Evolutionary conservation across 2,113 vertebrate genomes (phyloP).

Genomic region (Corythaixoides concolor): DNA sequence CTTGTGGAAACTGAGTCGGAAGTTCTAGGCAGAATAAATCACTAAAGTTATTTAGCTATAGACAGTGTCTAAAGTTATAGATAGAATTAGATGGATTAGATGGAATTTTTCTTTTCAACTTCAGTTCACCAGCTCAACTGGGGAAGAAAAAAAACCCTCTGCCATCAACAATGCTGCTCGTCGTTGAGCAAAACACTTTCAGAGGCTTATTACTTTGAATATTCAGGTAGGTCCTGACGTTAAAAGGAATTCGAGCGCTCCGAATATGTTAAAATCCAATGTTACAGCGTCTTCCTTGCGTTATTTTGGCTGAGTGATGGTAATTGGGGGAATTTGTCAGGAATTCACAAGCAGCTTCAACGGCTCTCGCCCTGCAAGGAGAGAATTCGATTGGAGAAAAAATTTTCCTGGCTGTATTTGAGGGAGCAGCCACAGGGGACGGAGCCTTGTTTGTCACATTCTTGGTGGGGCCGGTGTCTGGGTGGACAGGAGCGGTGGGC

Average conservation of each 20-base stretch:
- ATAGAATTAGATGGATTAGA: neutral
- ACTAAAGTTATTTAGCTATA: too few relatives aligned
- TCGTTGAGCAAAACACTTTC: neutral
- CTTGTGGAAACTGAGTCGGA: neutral
- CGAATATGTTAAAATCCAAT: neutral
- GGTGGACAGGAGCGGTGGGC: neutral
- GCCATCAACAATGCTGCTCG: neutral
- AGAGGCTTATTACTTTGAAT: neutral
- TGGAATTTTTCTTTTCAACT: neutral
- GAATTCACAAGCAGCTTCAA: neutral
- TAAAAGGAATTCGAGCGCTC: neutral
- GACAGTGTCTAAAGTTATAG: neutral
- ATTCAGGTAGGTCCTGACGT: neutral
- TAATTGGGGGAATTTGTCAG: neutral
- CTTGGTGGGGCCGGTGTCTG: neutral
- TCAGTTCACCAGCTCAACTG: neutral
- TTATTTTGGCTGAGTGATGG: neutral
- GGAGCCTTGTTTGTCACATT: neutral
- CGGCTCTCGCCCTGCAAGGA: neutral
- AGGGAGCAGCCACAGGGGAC: neutral
- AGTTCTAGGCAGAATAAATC: neutral
- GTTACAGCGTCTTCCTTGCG: neutral
- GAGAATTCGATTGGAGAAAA: neutral
- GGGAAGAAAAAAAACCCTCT: neutral
- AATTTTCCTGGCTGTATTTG: neutral